A percentile compares a stretch with the other conserved stretches of the same genome.
Conservation (phyloP, 2,797 vertebrate genomes). For the Cyclopterus lumpus region DNA sequence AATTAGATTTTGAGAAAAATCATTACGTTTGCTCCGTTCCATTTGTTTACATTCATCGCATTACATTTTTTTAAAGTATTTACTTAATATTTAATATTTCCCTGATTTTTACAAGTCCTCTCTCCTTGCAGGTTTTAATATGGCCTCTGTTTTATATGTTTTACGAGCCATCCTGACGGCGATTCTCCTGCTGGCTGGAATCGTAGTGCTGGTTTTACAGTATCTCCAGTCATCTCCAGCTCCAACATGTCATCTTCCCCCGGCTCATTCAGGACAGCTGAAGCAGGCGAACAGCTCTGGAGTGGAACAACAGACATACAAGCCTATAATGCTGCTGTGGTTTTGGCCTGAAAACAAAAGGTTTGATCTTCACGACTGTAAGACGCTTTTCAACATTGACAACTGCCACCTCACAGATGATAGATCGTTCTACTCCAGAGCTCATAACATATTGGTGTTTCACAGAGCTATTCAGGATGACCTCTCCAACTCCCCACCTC, state of each 20-base stretch:
- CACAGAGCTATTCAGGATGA: constrained; percentile 87
- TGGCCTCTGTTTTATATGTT: background rate
- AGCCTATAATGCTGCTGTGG: constrained; percentile 89
- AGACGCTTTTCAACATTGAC: constrained; percentile 84
- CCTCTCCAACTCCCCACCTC: constrained; percentile 87
- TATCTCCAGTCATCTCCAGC: constrained; percentile 15
- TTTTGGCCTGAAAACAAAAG: constrained; percentile 87
- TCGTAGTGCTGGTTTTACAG: constrained; percentile 36
- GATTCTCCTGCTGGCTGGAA: background rate
- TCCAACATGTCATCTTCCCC: constrained; percentile 7
- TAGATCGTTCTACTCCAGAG: constrained; percentile 83
- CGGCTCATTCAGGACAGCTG: fast-evolving
- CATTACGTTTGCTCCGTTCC: too few species aligned
- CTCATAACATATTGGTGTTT: constrained; percentile 87
- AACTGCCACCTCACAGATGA: constrained; percentile 87
- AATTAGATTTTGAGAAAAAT: too few species aligned
- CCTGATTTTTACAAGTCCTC: constrained; percentile 41
- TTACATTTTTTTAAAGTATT: too few species aligned
- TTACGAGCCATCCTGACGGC: background rate
- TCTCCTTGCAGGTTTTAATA: constrained; percentile 32
- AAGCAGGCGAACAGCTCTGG: background rate
- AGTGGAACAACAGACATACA: constrained; percentile 22
- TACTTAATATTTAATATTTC: too few species aligned
- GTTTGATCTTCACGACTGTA: constrained; percentile 86
- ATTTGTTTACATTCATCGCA: too few species aligned